These are phyloP conservation scores for Syritta pipiens DNA, from an alignment of 2,888 invertebrate species.

Conservation along the genomic window DNA sequence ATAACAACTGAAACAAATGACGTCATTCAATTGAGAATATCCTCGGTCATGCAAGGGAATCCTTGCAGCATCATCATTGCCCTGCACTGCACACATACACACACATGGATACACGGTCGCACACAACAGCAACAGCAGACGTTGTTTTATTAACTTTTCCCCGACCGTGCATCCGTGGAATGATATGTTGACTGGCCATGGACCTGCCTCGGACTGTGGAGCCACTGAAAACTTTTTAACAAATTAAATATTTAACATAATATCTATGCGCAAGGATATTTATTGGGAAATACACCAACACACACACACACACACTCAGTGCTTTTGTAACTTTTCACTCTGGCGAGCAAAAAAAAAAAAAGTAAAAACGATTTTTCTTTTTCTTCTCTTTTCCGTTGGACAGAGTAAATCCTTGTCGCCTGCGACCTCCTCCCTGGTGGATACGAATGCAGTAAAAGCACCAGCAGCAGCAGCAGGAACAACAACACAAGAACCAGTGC, in stretches of 20 bases:
- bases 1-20: slow-evolving; percentile 65
- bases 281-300: slow-evolving; percentile 21
- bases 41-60: background rate
- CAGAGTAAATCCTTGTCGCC: slow-evolving; percentile 52
- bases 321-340: slow-evolving; percentile 16
- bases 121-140: slow-evolving; percentile 15
- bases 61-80: too few species aligned
- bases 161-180: slow-evolving; percentile 49
- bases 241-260: slow-evolving; percentile 69
- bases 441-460: slow-evolving; percentile 19
- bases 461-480: slow-evolving; percentile 19
- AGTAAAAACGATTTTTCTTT: slow-evolving; percentile 7
- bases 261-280: slow-evolving; percentile 57
- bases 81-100: slow-evolving; percentile 15
- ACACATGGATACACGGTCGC: background rate
- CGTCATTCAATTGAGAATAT: slow-evolving; percentile 56
- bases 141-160: slow-evolving; percentile 58
- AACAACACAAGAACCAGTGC: slow-evolving; percentile 44
- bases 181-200: slow-evolving; percentile 37
- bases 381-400: slow-evolving; percentile 18
- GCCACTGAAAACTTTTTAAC: slow-evolving; percentile 52
- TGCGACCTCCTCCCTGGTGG: slow-evolving; percentile 29
- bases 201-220: slow-evolving; percentile 12
- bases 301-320: background rate
- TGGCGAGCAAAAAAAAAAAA: too few species aligned